Base-by-base conservation (phyloP, 2,113 vertebrate genomes). In the Gila orcuttii region DNA sequence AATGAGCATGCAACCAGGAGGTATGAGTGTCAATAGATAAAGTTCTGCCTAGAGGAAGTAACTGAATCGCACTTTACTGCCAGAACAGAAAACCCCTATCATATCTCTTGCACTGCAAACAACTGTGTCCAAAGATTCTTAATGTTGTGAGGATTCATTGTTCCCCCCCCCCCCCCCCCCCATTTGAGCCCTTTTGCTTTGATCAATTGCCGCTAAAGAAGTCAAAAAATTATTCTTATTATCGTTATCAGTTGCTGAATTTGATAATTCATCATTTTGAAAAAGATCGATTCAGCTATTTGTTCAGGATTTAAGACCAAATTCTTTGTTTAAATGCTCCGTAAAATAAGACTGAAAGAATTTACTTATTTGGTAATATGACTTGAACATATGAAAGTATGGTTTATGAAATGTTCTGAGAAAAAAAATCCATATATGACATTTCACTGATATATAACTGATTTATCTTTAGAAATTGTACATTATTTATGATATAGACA, bases 121-220 rank as follows among this genome's bases (percentile, higher is more conserved):
- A 33, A 17, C n/a, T 33, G 42, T 15, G 15, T 12, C 4, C n/a
- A 68, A 78, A 36, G n/a, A 33, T 79, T 59, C 39, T 74, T 47
- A 74, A 25, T 60, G 52, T 19, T 66, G 23, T 64, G 39, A 45
- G 13, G 21, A 28, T 68, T 33, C 15, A 47, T 66, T 76, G 68
- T 21, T 39, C 1, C 1, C 0, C 6, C 8, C 39, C 7, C 6
- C 6, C 7, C 1, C 1, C 0, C 6, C 8, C 39, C 7, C 6
- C 6, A 57, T 57, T n/a, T 42, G 17, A 33, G 42, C 28, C 2
- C 33, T 28, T 78, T 36, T 52, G 17, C 59, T 25, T 4, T 33
- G 21, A 39, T 28, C 13, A 3, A 6, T 60, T 36, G 4, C 33
- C 12, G 13, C 23, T 15, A 36, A 60, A 36, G 55, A 79, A 59